Base-by-base conservation (phyloP, 2,888 invertebrate species). In the Hedya salicella region DNA sequence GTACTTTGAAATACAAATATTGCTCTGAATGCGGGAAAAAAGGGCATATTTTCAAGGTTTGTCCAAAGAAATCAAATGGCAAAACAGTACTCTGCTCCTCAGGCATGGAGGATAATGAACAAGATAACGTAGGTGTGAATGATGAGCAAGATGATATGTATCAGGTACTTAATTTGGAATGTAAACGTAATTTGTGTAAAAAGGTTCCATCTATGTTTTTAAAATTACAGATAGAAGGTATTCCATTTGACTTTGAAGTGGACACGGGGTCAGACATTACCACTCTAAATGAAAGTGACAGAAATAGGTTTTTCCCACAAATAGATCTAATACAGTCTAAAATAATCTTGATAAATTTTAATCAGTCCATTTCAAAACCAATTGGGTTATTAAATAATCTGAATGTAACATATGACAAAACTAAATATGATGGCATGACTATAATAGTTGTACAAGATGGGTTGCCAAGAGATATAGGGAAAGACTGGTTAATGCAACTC, bases 241-340 rank as follows among this genome's bases (percentile, higher is more conserved):
- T 49, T 2, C 21, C 21, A 21, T n/a, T 59, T 36, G 39, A 59
- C 9, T 59, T 59, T 25, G 36, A 59, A 25, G 48, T 49, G 36
- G 59, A 59, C 16, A 49, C 59, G 3, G 59, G 48, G 3, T 39
- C 59, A 13, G 59, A 59, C n/a, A 39, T 59, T 3, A 56, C 56
- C 3, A 44, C 44, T 1, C 16, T 56, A 2, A 42, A 19, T 48
- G 48, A 39, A 36, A 59, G 21, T 39, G 48, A 49, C 4, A 39
- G 17, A 14, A 49, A 49, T 14, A 48, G 5, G 11, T 59, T 11
- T 14, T 59, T 49, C 6, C 32, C n/a, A 36, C 46, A 59, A 2
- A 9, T 48, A 36, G 36, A 17, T 1, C 14, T 48, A 21, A 0
- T 13, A 1, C 11, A n/a, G 1, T 49, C 21, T 3, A 42, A 50